Evolutionary conservation across 2,888 invertebrate species (phyloP).

Genomic region (Kryphioiulus occultus): DNA sequence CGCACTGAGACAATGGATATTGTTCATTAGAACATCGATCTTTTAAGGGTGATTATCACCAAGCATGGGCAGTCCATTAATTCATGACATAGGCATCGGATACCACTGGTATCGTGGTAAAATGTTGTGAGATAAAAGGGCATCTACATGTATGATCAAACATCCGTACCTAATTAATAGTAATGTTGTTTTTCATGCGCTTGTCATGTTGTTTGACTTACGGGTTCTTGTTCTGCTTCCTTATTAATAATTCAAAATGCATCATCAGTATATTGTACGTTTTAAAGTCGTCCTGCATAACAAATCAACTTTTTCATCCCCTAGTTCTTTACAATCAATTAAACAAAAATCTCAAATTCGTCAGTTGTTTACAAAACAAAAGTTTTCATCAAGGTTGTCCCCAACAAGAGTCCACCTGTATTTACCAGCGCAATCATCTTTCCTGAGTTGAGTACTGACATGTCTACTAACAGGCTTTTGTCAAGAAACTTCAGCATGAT

Average conservation of each 20-base stretch:
- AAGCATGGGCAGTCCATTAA: not conserved
- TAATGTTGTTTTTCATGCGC: not conserved
- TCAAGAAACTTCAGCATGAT: conserved; percentile 17
- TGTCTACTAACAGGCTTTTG: conserved; percentile 9
- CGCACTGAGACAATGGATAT: too few species aligned
- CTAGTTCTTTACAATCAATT: not conserved
- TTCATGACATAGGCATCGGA: not conserved
- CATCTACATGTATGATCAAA: not conserved
- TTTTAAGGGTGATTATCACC: too few species aligned
- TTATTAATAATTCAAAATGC: not conserved
- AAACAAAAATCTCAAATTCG: conserved; percentile 7
- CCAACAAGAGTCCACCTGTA: conserved; percentile 8
- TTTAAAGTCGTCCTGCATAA: not conserved
- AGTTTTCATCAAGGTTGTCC: conserved; percentile 1
- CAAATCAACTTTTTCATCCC: not conserved
- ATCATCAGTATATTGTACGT: not conserved
- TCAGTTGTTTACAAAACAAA: not conserved
- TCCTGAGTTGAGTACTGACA: not conserved
- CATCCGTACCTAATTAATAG: not conserved
- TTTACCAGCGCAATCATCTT: conserved; percentile 8
- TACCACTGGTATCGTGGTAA: not conserved
- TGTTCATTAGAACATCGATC: too few species aligned
- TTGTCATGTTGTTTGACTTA: not conserved
- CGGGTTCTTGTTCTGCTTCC: not conserved
- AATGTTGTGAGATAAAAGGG: not conserved